A percentile compares a stretch with the other conserved stretches of the same genome.
phyloP scores from a whole-genome alignment of 2,797 vertebrate species.

The Miichthys miiuy region DNA sequence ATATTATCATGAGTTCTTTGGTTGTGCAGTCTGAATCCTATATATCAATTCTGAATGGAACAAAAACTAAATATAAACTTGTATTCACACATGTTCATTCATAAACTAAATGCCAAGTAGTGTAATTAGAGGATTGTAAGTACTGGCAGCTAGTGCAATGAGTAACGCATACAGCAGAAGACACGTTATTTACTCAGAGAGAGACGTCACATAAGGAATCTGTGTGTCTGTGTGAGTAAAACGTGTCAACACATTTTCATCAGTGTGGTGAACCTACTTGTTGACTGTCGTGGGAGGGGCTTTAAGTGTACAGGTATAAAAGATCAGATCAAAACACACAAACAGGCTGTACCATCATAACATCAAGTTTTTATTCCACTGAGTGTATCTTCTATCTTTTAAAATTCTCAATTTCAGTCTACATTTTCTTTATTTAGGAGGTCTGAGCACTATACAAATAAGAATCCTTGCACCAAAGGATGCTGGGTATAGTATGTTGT shows the following conservation, averaged over 20 bases:
- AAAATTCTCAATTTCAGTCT: not conserved
- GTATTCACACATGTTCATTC: slow-evolving; percentile 13
- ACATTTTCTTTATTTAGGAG: not conserved
- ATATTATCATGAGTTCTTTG: not conserved
- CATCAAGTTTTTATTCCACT: not conserved
- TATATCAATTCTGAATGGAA: not conserved
- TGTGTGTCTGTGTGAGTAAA: slow-evolving; percentile 47
- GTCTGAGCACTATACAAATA: not conserved
- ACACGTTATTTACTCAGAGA: slow-evolving; percentile 26
- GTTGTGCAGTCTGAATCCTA: not conserved
- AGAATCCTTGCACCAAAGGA: slow-evolving; percentile 12
- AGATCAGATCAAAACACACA: slow-evolving; percentile 20
- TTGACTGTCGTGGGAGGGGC: slow-evolving; percentile 57
- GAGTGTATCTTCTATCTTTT: not conserved
- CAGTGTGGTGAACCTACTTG: slow-evolving; percentile 47
- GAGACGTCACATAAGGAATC: slow-evolving; percentile 49
- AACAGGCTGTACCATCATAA: not conserved
- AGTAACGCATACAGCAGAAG: slow-evolving; percentile 2
- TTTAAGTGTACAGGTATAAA: slow-evolving; percentile 48
- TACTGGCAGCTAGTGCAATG: slow-evolving; percentile 15
- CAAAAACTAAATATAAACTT: not conserved
- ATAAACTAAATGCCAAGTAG: slow-evolving; percentile 8
- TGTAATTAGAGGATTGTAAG: slow-evolving; percentile 1
- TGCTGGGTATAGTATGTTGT: not conserved
- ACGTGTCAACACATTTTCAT: slow-evolving; percentile 83